Base-by-base conservation (phyloP, 2,888 invertebrate genomes). In the Brachynemurus nebulosus region DNA sequence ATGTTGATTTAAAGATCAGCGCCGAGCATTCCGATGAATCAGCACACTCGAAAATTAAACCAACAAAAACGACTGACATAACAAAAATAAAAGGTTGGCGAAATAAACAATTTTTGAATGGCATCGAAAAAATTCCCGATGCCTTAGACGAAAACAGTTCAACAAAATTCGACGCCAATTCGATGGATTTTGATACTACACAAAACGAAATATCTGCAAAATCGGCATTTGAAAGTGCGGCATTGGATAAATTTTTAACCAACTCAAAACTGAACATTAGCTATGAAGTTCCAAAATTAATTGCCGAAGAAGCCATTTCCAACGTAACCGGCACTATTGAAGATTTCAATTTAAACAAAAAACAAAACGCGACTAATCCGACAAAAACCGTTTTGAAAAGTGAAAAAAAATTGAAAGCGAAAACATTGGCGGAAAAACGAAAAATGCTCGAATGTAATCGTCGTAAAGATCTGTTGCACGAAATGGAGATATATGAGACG, bases 351-450 rank as follows among this genome's bases (percentile, higher is more conserved):
- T 25, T 43, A 47, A 38, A 21, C 21, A 37, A 25, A 12, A 27
- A 27, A n/a, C 9, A 17, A 30, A 44, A 34, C 16, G 21, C 47
- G 40, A 17, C 14, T 16, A 39, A 42, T 40, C 35, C 25, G 7
- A 37, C 16, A 11, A 45, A 46, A 27, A 48, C 49, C 40, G 7
- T 40, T 9, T 49, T 21, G 4, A 20, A 42, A 42, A 19, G 3
- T 12, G 37, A 14, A n/a, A 38, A 35, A 43, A 50, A 49, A 40
- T 34, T 25, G 17, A 66, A 68, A 45, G 59, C 71, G 2, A 65
- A 71, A 48, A 73, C 73, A 0, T 62, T 73, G 2, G 72, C 71
- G 1, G 71, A 73, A 52, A 67, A 71, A 45, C 59, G 72, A 7
- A 57, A 57, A 40, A 60, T 70, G 46, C 51, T 71, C 30, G 65